These are phyloP conservation scores for Apus apus DNA, from an alignment of 2,113 vertebrate genomes.

Conservation along the genomic window DNA sequence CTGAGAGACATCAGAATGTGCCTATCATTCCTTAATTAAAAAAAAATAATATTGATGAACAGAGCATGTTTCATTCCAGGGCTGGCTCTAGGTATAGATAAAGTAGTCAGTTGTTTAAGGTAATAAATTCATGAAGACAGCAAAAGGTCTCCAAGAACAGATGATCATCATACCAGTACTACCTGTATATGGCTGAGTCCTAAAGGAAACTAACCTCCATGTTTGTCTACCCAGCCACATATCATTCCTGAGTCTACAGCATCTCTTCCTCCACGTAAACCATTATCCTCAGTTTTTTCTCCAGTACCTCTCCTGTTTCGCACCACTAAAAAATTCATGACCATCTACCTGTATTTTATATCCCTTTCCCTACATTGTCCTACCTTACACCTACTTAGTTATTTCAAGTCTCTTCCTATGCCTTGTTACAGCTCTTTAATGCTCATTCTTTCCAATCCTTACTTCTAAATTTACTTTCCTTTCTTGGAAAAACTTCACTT, in stretches of 20 bases:
- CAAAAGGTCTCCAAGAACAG: not conserved
- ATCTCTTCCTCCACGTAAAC: not conserved
- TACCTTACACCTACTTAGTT: not conserved
- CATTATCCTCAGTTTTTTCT: not conserved
- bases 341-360: not conserved
- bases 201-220: not conserved
- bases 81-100: not conserved
- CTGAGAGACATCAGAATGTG: not conserved
- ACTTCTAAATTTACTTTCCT: not conserved
- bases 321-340: not conserved
- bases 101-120: not conserved
- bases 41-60: not conserved
- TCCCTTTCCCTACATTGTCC: not conserved
- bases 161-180: not conserved
- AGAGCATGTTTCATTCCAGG: not conserved
- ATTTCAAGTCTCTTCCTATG: not conserved
- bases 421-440: not conserved
- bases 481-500: not conserved
- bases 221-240: not conserved
- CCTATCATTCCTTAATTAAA: not conserved
- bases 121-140: not conserved
- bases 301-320: not conserved
- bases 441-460: not conserved
- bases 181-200: not conserved
- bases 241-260: not conserved